A percentile compares a stretch with the other conserved stretches of the same genome.
These are phyloP conservation scores for Trematomus loennbergii DNA, from an alignment of 2,113 vertebrate species.

Conservation along the genomic window DNA sequence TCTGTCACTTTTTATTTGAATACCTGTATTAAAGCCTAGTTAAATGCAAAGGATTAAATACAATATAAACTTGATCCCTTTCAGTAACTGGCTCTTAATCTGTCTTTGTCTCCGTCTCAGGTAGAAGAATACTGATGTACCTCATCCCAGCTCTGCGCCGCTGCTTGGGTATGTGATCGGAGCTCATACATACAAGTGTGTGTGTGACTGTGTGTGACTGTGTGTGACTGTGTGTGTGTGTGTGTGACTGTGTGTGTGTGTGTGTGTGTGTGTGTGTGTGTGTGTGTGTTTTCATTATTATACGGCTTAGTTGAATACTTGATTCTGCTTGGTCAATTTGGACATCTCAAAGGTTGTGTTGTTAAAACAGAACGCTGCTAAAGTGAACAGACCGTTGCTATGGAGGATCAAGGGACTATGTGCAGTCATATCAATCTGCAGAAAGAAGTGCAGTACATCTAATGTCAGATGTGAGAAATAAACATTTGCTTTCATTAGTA, in stretches of 20 bases:
- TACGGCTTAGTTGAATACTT: too few relatives aligned
- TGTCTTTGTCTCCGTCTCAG: constrained; percentile 61
- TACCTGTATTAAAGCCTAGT: constrained; percentile 55
- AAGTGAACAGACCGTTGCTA: too few relatives aligned
- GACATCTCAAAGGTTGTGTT: too few relatives aligned
- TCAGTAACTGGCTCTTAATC: constrained; percentile 64
- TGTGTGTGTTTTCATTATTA: too few relatives aligned
- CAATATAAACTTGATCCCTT: constrained; percentile 63
- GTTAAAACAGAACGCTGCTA: too few relatives aligned
- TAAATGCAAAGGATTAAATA: constrained; percentile 67
- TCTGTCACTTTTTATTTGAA: constrained; percentile 67
- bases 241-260: not conserved
- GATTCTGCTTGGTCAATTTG: too few relatives aligned
- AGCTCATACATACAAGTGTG: constrained; percentile 16
- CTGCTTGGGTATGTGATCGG: constrained; percentile 38
- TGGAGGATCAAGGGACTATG: too few relatives aligned
- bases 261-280: too few relatives aligned
- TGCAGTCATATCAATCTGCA: too few relatives aligned
- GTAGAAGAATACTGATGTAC: constrained; percentile 45
- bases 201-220: not conserved
- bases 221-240: not conserved
- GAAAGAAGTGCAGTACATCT: too few relatives aligned
- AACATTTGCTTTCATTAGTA: too few relatives aligned
- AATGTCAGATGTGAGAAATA: too few relatives aligned
- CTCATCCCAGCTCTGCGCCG: not conserved